Conservation (phyloP, 2,797 vertebrate species). For the Streptopelia turtur region DNA sequence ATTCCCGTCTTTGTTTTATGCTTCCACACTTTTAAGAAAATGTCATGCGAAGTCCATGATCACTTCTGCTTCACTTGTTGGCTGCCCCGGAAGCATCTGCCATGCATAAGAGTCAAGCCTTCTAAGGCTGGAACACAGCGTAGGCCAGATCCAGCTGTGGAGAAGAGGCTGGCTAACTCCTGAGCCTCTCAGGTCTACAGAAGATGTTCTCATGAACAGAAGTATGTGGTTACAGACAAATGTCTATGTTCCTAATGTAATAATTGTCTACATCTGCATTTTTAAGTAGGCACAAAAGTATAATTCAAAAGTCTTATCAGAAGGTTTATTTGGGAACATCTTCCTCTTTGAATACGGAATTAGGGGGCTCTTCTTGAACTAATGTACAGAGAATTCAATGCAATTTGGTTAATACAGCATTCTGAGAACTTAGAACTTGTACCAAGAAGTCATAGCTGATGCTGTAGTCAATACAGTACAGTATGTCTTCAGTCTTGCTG, state of each 20-base stretch:
- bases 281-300: neutral
- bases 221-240: neutral
- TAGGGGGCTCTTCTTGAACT: neutral
- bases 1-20: too few species aligned
- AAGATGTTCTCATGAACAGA: neutral
- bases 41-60: neutral
- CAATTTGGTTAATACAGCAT: neutral
- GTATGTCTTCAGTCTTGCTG: neutral
- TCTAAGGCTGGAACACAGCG: neutral
- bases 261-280: neutral
- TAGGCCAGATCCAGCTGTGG: neutral
- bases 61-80: neutral
- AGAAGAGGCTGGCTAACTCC: neutral
- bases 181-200: neutral
- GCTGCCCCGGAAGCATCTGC: neutral
- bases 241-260: neutral
- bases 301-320: neutral
- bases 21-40: neutral
- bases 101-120: fast-evolving
- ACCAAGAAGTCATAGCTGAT: slow-evolving; percentile 2
- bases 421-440: neutral
- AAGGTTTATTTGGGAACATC: slow-evolving; percentile 1
- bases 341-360: neutral
- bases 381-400: neutral
- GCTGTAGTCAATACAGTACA: neutral